Percentiles rank a stretch among this genome's conserved stretches.
Conservation (phyloP, 1,140 invertebrate species). For the Drosophila lini region DNA sequence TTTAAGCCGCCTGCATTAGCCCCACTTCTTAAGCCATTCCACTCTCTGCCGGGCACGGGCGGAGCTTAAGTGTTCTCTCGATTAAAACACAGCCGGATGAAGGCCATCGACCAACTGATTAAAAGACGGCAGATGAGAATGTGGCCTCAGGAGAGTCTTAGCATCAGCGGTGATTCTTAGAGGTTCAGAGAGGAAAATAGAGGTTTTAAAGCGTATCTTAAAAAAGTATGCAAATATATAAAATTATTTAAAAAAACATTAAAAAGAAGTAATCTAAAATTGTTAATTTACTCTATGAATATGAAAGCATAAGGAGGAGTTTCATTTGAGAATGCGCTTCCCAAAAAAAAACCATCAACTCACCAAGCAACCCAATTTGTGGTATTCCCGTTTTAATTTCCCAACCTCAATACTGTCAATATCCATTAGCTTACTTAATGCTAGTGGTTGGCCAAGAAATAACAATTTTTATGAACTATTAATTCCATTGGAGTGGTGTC, state of each 20-base stretch:
- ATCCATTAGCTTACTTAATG: slow-evolving; percentile 42
- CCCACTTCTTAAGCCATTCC: slow-evolving; percentile 18
- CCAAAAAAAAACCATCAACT: too few species aligned
- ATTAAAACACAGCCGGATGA: background rate
- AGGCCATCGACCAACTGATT: background rate
- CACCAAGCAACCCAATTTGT: background rate
- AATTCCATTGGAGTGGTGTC: slow-evolving; percentile 31
- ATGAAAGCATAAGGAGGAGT: background rate
- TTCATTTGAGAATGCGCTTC: background rate
- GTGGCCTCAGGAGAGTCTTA: background rate
- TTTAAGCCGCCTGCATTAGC: slow-evolving; percentile 32
- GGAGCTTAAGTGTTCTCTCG: slow-evolving; percentile 5
- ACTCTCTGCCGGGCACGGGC: slow-evolving; percentile 9
- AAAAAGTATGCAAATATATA: background rate
- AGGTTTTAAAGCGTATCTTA: background rate
- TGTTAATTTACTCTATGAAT: background rate
- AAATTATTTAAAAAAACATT: too few species aligned
- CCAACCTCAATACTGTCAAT: slow-evolving; percentile 14
- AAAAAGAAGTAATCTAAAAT: background rate
- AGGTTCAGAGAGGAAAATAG: too few species aligned
- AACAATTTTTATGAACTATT: slow-evolving; percentile 65
- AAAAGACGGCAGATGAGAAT: background rate
- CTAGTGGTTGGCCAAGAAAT: slow-evolving; percentile 4
- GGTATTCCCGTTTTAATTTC: slow-evolving; percentile 4
- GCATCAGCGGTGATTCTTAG: background rate